Conservation (phyloP, 2,888 invertebrate species). For the Tachina fera region DNA sequence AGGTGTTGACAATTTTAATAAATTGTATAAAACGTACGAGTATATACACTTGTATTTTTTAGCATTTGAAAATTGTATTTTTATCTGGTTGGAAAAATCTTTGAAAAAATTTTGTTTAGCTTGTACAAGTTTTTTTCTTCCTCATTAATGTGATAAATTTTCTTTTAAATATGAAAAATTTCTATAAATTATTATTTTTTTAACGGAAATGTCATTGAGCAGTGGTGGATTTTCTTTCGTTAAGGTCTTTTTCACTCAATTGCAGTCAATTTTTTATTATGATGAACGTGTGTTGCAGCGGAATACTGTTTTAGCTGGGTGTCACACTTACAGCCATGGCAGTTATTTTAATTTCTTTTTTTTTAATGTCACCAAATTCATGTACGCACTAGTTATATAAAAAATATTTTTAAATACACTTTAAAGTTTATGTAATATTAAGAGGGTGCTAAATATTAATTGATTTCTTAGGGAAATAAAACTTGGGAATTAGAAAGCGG, state of each 20-base stretch:
- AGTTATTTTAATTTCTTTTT: slow-evolving; percentile 25
- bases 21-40: too few relatives aligned
- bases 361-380: not conserved
- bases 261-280: slow-evolving; percentile 61
- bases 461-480: slow-evolving; percentile 37
- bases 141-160: slow-evolving; percentile 42
- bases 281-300: slow-evolving; percentile 59
- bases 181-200: slow-evolving; percentile 14
- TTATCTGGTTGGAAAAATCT: slow-evolving; percentile 31
- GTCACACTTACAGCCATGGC: slow-evolving; percentile 51
- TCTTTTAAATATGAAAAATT: slow-evolving; percentile 40
- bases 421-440: slow-evolving; percentile 28
- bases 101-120: not conserved
- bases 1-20: slow-evolving; percentile 71
- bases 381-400: not conserved
- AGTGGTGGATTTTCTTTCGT: slow-evolving; percentile 47
- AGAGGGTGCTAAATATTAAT: slow-evolving; percentile 68
- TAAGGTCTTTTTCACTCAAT: slow-evolving; percentile 28
- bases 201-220: slow-evolving; percentile 62
- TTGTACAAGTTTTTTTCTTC: not conserved
- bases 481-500: slow-evolving; percentile 6
- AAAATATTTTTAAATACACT: slow-evolving; percentile 21
- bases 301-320: slow-evolving; percentile 54
- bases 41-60: too few relatives aligned
- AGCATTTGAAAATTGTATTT: slow-evolving; percentile 25